Conservation (phyloP, 1,140 invertebrate species). For the Hypothenemus hampei region DNA sequence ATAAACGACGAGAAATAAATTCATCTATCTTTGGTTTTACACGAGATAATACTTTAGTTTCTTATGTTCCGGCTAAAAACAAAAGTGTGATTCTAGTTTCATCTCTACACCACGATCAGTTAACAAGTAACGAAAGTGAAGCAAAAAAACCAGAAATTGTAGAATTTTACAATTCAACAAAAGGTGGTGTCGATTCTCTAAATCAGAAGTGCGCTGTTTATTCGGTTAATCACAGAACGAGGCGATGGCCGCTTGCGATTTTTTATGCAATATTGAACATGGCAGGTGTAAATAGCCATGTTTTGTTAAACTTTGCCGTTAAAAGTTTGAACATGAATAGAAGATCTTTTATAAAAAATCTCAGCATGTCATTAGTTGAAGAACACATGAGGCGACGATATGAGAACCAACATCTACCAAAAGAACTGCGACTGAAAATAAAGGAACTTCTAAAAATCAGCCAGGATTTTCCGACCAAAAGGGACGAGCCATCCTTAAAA, state of each 20-base stretch:
- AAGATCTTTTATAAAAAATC: too few species aligned
- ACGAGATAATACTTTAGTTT: conserved; percentile 23
- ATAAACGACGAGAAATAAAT: background rate
- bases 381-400: too few species aligned
- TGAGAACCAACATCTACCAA: too few species aligned
- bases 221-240: conserved; percentile 10
- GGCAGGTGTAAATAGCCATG: conserved; percentile 21
- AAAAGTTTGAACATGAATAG: too few species aligned
- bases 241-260: conserved; percentile 24
- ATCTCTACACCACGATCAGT: conserved; percentile 31
- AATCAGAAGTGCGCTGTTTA: conserved; percentile 23
- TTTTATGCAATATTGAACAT: conserved; percentile 23
- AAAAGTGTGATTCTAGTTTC: conserved; percentile 36
- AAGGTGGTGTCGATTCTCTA: conserved; percentile 22
- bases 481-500: too few species aligned
- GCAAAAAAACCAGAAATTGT: conserved; percentile 23
- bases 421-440: too few species aligned
- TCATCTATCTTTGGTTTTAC: conserved; percentile 22
- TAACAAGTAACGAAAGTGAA: conserved; percentile 9
- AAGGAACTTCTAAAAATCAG: too few species aligned
- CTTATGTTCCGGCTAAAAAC: conserved; percentile 32
- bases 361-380: too few species aligned
- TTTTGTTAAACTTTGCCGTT: too few species aligned
- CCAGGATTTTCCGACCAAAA: too few species aligned
- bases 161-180: conserved; percentile 25